Evolutionary conservation across 2,888 invertebrate species (phyloP).

Genomic region (Microctonus brassicae): DNA sequence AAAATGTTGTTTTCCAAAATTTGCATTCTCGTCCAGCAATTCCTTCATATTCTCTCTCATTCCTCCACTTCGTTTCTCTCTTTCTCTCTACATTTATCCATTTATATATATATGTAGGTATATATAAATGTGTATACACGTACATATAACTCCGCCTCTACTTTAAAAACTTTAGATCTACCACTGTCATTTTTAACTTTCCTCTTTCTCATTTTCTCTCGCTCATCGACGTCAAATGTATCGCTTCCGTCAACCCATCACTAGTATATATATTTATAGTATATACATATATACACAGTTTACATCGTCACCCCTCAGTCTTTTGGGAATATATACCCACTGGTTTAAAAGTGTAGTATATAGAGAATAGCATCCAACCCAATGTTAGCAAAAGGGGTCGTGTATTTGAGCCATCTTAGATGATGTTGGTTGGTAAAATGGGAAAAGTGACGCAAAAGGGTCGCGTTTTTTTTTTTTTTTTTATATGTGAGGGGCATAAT

Average conservation of each 20-base stretch:
- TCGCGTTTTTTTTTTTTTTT: neutral
- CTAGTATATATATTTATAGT: neutral
- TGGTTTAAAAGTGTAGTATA: neutral
- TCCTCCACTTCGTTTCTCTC: too few species aligned
- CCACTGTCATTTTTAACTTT: constrained; percentile 28
- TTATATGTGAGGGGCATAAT: neutral
- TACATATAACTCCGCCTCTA: neutral
- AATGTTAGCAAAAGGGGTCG: neutral
- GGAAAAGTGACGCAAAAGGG: neutral
- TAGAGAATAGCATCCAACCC: neutral
- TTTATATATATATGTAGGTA: neutral
- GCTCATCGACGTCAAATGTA: constrained; percentile 33
- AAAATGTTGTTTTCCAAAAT: constrained; percentile 31
- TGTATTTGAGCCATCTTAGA: neutral
- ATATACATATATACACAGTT: too few species aligned
- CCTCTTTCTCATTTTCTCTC: neutral
- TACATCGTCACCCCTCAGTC: constrained; percentile 3
- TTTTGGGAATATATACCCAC: constrained; percentile 22
- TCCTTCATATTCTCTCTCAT: neutral
- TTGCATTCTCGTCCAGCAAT: constrained; percentile 34
- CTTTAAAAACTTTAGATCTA: constrained; percentile 29
- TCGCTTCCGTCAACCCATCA: constrained; percentile 35
- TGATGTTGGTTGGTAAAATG: neutral
- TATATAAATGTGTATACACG: neutral
- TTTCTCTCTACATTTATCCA: too few species aligned